phyloP scores from a whole-genome alignment of 2,888 invertebrate species.

The Galerucella nymphaeae region DNA sequence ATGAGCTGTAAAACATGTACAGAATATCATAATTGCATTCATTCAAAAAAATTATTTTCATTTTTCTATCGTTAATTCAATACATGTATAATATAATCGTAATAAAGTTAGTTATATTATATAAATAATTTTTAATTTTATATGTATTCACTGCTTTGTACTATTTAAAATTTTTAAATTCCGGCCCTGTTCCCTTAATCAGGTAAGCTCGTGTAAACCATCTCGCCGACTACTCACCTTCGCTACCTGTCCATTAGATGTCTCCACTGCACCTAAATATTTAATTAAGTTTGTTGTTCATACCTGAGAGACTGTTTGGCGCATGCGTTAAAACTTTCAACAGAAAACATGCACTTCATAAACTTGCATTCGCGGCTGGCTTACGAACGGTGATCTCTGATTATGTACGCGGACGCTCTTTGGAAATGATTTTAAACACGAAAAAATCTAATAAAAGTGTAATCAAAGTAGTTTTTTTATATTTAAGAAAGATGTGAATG shows the following conservation, averaged over 20 bases:
- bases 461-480: conserved; percentile 2
- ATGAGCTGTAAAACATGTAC: no score
- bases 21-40: no score
- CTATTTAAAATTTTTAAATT: background rate
- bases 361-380: conserved; percentile 49
- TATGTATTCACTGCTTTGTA: background rate
- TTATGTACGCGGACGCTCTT: conserved; percentile 31
- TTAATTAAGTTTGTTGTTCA: conserved; percentile 49
- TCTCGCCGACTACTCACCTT: conserved; percentile 10
- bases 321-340: conserved; percentile 52
- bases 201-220: conserved; percentile 25
- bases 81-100: no score
- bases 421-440: conserved; percentile 29
- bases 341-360: conserved; percentile 50
- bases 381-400: conserved; percentile 14
- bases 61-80: no score
- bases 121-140: background rate
- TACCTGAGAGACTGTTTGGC: conserved; percentile 42
- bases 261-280: conserved; percentile 41
- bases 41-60: no score
- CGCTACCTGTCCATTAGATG: conserved; percentile 49
- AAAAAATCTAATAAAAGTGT: conserved; percentile 17
- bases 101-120: no score
- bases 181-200: conserved; percentile 13
- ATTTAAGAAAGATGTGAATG: conserved; percentile 8